Conservation (phyloP, 2,888 invertebrate species). For the Lithophane semibrunnea region DNA sequence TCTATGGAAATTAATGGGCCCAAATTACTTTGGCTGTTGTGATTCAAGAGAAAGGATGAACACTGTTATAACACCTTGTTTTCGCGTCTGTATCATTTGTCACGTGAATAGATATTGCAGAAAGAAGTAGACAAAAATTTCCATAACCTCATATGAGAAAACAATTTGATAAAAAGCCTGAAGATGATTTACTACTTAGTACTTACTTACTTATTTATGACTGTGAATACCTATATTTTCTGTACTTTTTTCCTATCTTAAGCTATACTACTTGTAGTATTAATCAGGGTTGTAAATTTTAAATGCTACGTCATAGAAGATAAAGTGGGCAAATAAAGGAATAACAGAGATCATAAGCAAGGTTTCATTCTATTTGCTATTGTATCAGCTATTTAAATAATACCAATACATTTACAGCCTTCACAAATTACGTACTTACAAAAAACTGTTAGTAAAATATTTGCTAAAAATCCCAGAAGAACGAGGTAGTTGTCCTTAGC, state of each 20-base stretch:
- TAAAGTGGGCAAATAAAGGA: constrained; percentile 71
- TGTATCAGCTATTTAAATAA: constrained; percentile 61
- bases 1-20: too few species aligned
- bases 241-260: constrained; percentile 55
- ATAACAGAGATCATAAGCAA: constrained; percentile 67
- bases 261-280: constrained; percentile 48
- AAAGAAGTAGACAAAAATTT: background rate
- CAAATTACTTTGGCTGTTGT: background rate
- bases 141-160: constrained; percentile 1
- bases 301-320: constrained; percentile 76
- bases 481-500: constrained; percentile 26
- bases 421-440: constrained; percentile 53
- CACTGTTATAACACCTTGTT: background rate
- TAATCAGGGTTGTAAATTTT: constrained; percentile 80
- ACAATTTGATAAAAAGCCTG: constrained; percentile 30
- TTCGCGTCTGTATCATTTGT: background rate
- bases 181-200: constrained; percentile 43
- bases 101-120: background rate
- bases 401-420: constrained; percentile 59
- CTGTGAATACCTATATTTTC: constrained; percentile 31
- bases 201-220: constrained; percentile 49
- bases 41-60: background rate
- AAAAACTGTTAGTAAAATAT: constrained; percentile 50
- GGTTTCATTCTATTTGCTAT: constrained; percentile 70
- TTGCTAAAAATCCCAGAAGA: constrained; percentile 30